Base-by-base conservation (phyloP, 2,797 vertebrate genomes). In the Pipistrellus pipistrellus region DNA sequence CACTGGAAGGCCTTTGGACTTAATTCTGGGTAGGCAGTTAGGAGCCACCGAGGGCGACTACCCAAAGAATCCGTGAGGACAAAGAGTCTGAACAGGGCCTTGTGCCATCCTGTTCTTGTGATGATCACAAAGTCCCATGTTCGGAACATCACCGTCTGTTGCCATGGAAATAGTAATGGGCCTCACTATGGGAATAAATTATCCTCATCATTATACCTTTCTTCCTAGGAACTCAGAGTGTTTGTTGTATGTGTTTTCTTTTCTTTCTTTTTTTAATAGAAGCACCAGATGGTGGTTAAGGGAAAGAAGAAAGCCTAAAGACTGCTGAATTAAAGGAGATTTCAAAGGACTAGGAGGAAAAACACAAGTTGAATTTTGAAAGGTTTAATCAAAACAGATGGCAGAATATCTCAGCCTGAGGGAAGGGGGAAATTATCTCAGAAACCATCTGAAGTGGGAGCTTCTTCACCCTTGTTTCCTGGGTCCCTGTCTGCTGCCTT, bases 341-440 rank as follows among this genome's bases (percentile, higher is more conserved):
- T 97, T 97, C 96, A 97, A 97, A 97, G 96, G 94, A 96, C 97
- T 97, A 93, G 95, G 95, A 97, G 95, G 96, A 95, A 97, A 97
- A 97, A 97, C 96, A 97, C 97, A 97, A 97, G 96, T 95, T 97
- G 97, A 97, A 97, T 97, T 97, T 97, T 97, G 97, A 97, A 97
- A 96, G 96, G 96, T 97, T 97, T 97, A 97, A 97, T 97, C 97
- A 97, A 97, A 97, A 97, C 97, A 97, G 97, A 97, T 97, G 97
- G 97, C 95, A 97, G 96, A 97, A 93, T 95, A 96, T 97, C 94
- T 97, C 96, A 97, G 97, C 96, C 94, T 84, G 93, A 96, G 96
- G 96, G 95, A 96, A 97, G 94, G 96, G 93, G 91, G 82, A 96
- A 96, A 94, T 93, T 92, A 96, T 96, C 94, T 97, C 85, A 25